Evolutionary conservation across 2,888 invertebrate genomes (phyloP), one percentile per base, ranked within the genome.

Genomic region (Stenurella melanura): DNA sequence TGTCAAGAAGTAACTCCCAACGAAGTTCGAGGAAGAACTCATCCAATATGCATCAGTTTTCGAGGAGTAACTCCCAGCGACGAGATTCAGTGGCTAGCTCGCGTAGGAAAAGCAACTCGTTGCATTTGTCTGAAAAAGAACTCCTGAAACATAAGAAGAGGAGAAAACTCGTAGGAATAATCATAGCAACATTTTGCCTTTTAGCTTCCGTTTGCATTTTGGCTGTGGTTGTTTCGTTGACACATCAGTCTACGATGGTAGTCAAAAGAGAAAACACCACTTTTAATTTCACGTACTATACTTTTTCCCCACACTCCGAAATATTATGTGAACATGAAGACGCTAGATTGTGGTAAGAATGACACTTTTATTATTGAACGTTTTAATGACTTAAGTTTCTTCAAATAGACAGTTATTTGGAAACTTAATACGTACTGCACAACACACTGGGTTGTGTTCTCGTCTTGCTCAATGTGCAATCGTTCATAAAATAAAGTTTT

Each of bases 161-260:
- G 79, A 93, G 93, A 76, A 92, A 93, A 82, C 93, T 95, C 83
- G 94, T 94, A 69, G 93, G 93, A 85, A 92, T 94, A 84, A 93
- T 95, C 77, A 92, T 94, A 81, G 94, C 92, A 50, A 94, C 94
- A 50, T 95, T 95, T 90, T 90, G 94, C 89, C 94, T 95, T 88
- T 91, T 95, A 85, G 92, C 94, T 83, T 91, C 93, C 85, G 93
- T 95, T 77, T 93, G 95, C 85, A 92, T 95, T 80, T 92, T 95
- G 86, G 94, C 94, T 85, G 95, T 96, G 87, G 93, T 95, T 87
- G 92, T 95, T 85, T 95, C 95, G 74, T 91, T 96, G 87, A 95
- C 92, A 4, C 87, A 89, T 80, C 82, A 81, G 58, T 78, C 77
- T 61, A 86, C 87, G 21, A 84, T 86, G 54, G 79, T 81, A 26